Conservation (phyloP, 1,140 invertebrate genomes). For the Drosophila pandora region DNA sequence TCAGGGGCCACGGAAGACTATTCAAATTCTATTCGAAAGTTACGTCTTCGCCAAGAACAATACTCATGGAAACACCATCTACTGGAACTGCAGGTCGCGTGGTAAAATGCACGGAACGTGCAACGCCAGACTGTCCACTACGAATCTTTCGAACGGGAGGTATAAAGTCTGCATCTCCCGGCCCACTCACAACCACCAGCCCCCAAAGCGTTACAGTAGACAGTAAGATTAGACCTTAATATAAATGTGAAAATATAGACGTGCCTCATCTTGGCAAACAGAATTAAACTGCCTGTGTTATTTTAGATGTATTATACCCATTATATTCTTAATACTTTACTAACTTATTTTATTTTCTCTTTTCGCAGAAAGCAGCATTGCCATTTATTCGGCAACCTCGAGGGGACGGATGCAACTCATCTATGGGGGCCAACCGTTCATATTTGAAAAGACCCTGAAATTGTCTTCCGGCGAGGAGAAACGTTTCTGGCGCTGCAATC, state of each 20-base stretch:
- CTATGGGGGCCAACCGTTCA: constrained; percentile 82
- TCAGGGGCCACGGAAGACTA: constrained; percentile 66
- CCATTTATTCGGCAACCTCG: constrained; percentile 80
- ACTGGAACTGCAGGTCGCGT: constrained; percentile 77
- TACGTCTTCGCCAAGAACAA: constrained; percentile 74
- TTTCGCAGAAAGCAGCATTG: constrained; percentile 66
- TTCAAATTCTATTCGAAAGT: constrained; percentile 52
- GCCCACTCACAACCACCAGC: constrained; percentile 69
- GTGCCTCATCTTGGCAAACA: constrained; percentile 42
- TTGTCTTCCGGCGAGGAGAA: constrained; percentile 78
- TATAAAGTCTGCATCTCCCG: constrained; percentile 64
- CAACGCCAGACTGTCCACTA: constrained; percentile 69
- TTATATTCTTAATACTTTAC: not conserved
- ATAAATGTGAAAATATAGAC: constrained; percentile 34
- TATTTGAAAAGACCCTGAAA: constrained; percentile 81
- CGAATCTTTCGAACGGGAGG: constrained; percentile 48
- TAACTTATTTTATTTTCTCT: constrained; percentile 25
- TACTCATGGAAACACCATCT: constrained; percentile 52
- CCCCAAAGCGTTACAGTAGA: constrained; percentile 42
- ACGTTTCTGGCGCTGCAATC: constrained; percentile 82
- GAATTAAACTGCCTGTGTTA: constrained; percentile 38
- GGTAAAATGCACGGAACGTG: constrained; percentile 47
- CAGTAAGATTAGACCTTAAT: constrained; percentile 44
- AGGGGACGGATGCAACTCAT: constrained; percentile 79
- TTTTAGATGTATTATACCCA: constrained; percentile 20